These are phyloP conservation scores for Sepioteuthis lessoniana DNA, from an alignment of 2,888 invertebrate genomes.

Conservation along the genomic window DNA sequence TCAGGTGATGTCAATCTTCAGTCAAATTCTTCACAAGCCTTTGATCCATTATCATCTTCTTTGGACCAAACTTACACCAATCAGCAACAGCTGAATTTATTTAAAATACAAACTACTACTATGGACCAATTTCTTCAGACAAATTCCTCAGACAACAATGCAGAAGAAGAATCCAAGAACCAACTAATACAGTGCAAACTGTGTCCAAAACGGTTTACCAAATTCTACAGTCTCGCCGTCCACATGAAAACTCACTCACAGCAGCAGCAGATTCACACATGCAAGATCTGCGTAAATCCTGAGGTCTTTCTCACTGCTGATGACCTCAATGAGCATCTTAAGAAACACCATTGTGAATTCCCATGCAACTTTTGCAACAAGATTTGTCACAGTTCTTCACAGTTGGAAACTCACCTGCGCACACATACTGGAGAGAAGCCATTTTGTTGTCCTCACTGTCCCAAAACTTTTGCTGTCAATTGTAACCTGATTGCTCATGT, in stretches of 20 bases:
- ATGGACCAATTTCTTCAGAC: background rate
- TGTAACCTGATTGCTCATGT: slow-evolving; percentile 38
- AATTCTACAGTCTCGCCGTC: slow-evolving; percentile 37
- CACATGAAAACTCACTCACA: slow-evolving; percentile 35
- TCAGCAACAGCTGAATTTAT: background rate
- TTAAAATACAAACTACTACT: background rate
- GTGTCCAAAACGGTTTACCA: background rate
- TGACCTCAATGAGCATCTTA: background rate
- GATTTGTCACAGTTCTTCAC: background rate
- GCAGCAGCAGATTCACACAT: background rate
- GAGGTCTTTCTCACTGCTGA: background rate
- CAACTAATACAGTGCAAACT: slow-evolving; percentile 41
- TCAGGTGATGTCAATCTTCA: background rate
- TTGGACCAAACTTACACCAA: background rate
- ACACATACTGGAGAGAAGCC: slow-evolving; percentile 23
- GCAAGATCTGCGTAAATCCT: background rate
- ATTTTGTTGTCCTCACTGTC: background rate
- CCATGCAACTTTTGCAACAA: slow-evolving; percentile 25
- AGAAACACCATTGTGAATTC: background rate
- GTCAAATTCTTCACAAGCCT: background rate
- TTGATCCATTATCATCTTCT: background rate
- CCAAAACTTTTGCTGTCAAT: slow-evolving; percentile 38
- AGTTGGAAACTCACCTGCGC: background rate
- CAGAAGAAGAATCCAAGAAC: slow-evolving; percentile 35
- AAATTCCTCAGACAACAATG: background rate